These are phyloP conservation scores for Cydia amplana DNA, from an alignment of 1,140 invertebrate species.

Conservation along the genomic window DNA sequence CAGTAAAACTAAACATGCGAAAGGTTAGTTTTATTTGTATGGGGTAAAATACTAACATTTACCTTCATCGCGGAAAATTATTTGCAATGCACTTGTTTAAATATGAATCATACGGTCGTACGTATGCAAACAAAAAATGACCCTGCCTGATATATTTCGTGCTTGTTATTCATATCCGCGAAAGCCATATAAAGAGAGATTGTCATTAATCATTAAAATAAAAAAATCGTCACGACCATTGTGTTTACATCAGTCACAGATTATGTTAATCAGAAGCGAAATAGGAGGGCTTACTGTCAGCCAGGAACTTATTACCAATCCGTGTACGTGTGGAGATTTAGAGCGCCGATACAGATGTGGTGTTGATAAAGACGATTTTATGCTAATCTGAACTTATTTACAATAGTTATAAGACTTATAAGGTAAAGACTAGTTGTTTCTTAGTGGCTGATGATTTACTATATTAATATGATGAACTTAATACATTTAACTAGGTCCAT, in stretches of 20 bases:
- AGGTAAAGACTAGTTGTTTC: not conserved
- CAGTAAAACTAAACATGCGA: too few species aligned
- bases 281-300: slow-evolving; percentile 54
- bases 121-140: slow-evolving; percentile 10
- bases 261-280: slow-evolving; percentile 62
- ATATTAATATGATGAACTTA: not conserved
- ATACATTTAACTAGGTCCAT: not conserved
- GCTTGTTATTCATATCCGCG: not conserved
- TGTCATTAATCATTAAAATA: slow-evolving; percentile 19
- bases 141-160: slow-evolving; percentile 24
- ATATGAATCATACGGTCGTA: not conserved
- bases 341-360: not conserved
- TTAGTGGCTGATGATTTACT: not conserved
- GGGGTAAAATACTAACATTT: not conserved
- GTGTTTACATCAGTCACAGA: slow-evolving; percentile 37
- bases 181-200: slow-evolving; percentile 27
- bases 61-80: not conserved
- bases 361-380: not conserved
- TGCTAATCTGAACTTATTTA: not conserved
- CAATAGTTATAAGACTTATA: not conserved
- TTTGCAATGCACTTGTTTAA: not conserved
- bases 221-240: slow-evolving; percentile 27
- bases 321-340: slow-evolving; percentile 33
- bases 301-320: slow-evolving; percentile 49
- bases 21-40: too few species aligned